phyloP scores from a whole-genome alignment of 2,797 vertebrate genomes.

The Lepidocolaptes lacrymiger region DNA sequence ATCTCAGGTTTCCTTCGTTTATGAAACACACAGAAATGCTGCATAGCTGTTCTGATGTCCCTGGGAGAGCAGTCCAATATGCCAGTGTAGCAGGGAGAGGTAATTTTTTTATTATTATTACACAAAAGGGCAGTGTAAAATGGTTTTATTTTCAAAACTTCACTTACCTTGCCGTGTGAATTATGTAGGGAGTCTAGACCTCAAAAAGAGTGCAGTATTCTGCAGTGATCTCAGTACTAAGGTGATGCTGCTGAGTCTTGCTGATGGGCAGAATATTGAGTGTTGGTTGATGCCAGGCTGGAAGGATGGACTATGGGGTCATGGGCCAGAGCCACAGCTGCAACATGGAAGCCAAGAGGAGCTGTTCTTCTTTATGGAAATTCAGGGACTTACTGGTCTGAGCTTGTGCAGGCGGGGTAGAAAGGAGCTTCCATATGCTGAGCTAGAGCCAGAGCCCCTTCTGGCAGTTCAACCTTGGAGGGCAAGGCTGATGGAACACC shows the following conservation, averaged over 20 bases:
- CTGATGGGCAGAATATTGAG: background rate
- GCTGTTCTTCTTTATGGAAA: background rate
- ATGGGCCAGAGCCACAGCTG: background rate
- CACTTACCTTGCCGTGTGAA: background rate
- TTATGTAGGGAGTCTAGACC: background rate
- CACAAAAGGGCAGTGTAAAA: background rate
- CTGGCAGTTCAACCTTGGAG: background rate
- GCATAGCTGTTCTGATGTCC: accelerated
- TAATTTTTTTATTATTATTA: background rate
- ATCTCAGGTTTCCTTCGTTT: background rate
- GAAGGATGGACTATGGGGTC: background rate
- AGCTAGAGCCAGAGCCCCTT: background rate
- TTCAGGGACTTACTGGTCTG: background rate
- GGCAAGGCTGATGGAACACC: background rate
- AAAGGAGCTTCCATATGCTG: background rate
- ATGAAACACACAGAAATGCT: background rate
- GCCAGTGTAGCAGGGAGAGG: background rate
- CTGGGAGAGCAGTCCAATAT: background rate
- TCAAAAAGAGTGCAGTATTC: accelerated
- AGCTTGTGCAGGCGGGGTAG: background rate
- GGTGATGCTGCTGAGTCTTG: background rate
- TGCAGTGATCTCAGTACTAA: background rate
- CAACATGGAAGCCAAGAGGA: background rate
- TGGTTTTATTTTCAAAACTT: background rate
- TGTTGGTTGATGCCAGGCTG: background rate